Evolutionary conservation across 30 jellyfish, hydroid and myxozoan species (phyloP).

Genomic region (Nemopilema nomurai): DNA sequence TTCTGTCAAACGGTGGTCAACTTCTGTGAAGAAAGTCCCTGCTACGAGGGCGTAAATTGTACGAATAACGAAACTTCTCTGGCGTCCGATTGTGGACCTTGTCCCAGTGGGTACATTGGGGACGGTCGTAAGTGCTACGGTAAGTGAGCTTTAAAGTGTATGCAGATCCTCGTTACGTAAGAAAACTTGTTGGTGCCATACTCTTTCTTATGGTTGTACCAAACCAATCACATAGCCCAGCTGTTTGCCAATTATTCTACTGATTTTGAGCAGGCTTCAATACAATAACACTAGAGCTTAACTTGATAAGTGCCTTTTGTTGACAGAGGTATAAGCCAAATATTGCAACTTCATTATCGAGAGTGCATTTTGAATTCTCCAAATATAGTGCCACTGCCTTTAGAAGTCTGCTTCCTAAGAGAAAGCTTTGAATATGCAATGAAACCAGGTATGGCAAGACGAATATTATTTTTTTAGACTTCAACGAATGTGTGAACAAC

Average conservation of each 20-base stretch:
- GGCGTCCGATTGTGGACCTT: slow-evolving; percentile 39
- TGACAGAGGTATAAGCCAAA: no score
- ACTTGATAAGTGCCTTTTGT: background rate
- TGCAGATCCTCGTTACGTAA: no score
- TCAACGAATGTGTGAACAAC: background rate
- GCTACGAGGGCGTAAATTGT: slow-evolving; percentile 50
- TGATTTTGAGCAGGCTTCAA: background rate
- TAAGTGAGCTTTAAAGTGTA: background rate
- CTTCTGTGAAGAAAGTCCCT: slow-evolving; percentile 51
- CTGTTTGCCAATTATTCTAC: background rate
- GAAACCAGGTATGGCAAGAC: no score
- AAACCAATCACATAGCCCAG: background rate
- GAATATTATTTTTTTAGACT: background rate
- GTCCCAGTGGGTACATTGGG: slow-evolving; percentile 59
- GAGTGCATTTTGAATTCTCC: no score
- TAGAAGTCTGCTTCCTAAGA: no score
- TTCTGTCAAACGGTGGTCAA: slow-evolving; percentile 37
- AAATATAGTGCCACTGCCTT: no score
- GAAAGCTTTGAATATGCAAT: no score
- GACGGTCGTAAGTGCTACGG: slow-evolving; percentile 67
- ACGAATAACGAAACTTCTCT: background rate
- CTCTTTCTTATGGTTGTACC: no score
- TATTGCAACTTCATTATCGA: no score
- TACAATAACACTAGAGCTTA: no score
- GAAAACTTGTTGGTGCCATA: no score